Percentiles rank a stretch among this genome's conserved stretches.
These are phyloP conservation scores for Phalanger gymnotis DNA, from an alignment of 2,797 vertebrate genomes.

Conservation along the genomic window DNA sequence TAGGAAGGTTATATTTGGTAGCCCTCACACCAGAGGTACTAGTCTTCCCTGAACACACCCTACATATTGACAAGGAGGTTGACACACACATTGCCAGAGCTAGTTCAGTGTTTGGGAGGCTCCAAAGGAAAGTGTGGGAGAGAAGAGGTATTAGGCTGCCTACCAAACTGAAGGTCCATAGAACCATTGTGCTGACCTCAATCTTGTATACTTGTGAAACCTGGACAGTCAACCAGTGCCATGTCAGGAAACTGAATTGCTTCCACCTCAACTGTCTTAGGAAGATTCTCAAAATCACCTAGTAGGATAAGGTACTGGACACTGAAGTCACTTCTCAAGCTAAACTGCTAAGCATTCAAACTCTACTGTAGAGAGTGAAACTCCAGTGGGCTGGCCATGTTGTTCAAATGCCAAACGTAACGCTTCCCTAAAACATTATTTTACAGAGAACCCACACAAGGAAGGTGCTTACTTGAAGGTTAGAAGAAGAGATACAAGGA, in stretches of 20 bases:
- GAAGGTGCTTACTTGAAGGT: not conserved
- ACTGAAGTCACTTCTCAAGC: not conserved
- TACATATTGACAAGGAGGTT: not conserved
- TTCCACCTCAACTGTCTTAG: not conserved
- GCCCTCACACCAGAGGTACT: not conserved
- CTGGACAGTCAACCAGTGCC: no score
- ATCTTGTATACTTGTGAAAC: not conserved
- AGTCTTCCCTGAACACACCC: not conserved
- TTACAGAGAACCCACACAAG: not conserved
- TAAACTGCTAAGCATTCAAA: not conserved
- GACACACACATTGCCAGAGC: not conserved
- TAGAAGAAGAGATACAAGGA: not conserved
- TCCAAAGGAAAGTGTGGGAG: not conserved
- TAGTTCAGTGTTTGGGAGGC: not conserved
- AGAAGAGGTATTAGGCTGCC: not conserved
- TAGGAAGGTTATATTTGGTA: not conserved
- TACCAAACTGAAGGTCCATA: not conserved
- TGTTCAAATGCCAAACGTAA: not conserved
- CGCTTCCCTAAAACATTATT: not conserved
- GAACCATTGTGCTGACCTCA: not conserved
- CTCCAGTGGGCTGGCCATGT: not conserved
- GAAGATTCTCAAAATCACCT: not conserved
- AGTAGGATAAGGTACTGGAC: not conserved
- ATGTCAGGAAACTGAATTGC: not conserved
- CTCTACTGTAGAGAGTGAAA: not conserved